Conservation (phyloP, 2,888 invertebrate species). For the Melinopterus prodromus region DNA sequence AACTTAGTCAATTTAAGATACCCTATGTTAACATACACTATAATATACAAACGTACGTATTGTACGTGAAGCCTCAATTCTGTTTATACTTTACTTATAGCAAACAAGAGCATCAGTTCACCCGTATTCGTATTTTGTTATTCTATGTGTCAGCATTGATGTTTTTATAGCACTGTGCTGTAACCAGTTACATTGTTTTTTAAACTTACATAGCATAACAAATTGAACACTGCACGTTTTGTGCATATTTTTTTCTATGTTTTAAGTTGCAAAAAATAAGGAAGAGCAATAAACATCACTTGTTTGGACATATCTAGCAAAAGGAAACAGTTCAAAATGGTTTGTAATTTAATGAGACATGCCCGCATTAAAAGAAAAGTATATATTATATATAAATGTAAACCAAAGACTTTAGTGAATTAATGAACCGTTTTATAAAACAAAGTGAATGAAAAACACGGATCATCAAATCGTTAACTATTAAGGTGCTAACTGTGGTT, state of each 20-base stretch:
- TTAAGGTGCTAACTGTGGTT: conserved; percentile 36
- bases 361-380: conserved; percentile 13
- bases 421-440: conserved; percentile 5
- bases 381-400: conserved; percentile 13
- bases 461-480: conserved; percentile 20
- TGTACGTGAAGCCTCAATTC: not conserved
- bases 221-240: not conserved
- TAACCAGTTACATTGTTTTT: not conserved
- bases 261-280: not conserved
- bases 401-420: conserved; percentile 23
- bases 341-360: not conserved
- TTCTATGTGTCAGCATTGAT: not conserved
- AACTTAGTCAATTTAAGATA: conserved; percentile 21
- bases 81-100: not conserved
- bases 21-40: not conserved
- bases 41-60: not conserved
- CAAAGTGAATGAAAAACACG: conserved; percentile 8
- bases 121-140: not conserved
- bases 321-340: not conserved
- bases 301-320: not conserved
- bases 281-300: not conserved
- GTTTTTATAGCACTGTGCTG: not conserved
- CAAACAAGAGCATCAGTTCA: not conserved
- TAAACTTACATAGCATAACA: not conserved
- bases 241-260: not conserved